Evolutionary conservation across 2,113 vertebrate species (phyloP).

Genomic region (Lampris incognitus): DNA sequence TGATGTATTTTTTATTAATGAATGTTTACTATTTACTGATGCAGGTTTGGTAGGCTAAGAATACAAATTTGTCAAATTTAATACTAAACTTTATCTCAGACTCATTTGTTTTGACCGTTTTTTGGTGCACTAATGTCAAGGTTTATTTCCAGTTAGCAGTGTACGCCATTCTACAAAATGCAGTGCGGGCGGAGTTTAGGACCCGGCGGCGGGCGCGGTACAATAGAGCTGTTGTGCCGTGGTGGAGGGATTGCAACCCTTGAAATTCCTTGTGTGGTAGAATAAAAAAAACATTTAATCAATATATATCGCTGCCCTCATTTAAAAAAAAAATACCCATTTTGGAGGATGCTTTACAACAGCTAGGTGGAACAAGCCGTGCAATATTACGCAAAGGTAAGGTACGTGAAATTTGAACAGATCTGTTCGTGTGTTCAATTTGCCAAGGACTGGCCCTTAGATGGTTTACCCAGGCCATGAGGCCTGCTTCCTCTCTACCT

Average conservation of each 20-base stretch:
- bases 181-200: slow-evolving; percentile 85
- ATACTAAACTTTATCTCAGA: no score
- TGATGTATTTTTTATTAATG: no score
- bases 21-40: no score
- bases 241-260: slow-evolving; percentile 68
- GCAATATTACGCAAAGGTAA: slow-evolving; percentile 71
- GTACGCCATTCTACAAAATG: slow-evolving; percentile 30
- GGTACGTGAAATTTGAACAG: slow-evolving; percentile 65
- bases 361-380: slow-evolving; percentile 21
- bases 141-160: no score
- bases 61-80: no score
- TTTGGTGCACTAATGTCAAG: no score
- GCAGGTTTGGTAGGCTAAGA: no score
- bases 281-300: slow-evolving; percentile 30
- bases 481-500: slow-evolving; percentile 59
- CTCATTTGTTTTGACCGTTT: no score
- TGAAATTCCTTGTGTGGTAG: slow-evolving; percentile 68
- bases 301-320: background rate
- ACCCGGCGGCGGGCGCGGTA: slow-evolving; percentile 85
- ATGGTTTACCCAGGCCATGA: slow-evolving; percentile 65
- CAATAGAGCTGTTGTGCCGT: slow-evolving; percentile 93
- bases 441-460: slow-evolving; percentile 67
- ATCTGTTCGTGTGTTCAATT: slow-evolving; percentile 72
- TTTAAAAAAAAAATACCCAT: background rate
- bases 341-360: background rate